A percentile compares a stretch with the other conserved stretches of the same genome.
These are phyloP conservation scores for Trichomycterus rosablanca DNA, from an alignment of 2,113 vertebrate genomes.

Conservation along the genomic window DNA sequence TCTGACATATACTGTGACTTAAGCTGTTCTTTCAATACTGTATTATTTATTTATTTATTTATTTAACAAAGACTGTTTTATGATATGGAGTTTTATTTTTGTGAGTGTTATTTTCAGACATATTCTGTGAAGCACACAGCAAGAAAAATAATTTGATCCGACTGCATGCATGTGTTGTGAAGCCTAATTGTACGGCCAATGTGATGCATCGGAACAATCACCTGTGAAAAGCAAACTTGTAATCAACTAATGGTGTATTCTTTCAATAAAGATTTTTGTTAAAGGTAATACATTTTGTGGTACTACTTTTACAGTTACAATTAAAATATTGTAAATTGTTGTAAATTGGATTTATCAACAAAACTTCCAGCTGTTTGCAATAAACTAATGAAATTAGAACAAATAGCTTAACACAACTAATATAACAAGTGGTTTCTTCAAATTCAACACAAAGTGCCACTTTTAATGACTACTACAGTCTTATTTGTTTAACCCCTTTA, in stretches of 20 bases:
- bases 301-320: no score
- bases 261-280: slow-evolving; percentile 41
- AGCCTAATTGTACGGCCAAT: slow-evolving; percentile 30
- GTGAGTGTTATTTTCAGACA: slow-evolving; percentile 30
- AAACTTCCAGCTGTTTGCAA: no score
- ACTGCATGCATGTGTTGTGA: slow-evolving; percentile 40
- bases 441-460: no score
- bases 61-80: slow-evolving; percentile 26
- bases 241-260: slow-evolving; percentile 26
- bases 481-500: no score
- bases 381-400: no score
- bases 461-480: no score
- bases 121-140: slow-evolving; percentile 35
- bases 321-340: no score
- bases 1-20: slow-evolving; percentile 49
- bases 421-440: no score
- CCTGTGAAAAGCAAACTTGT: slow-evolving; percentile 25
- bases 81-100: slow-evolving; percentile 26
- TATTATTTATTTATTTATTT: slow-evolving; percentile 23
- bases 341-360: no score
- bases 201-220: slow-evolving; percentile 31
- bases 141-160: slow-evolving; percentile 21
- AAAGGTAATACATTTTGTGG: slow-evolving; percentile 7
- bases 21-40: slow-evolving; percentile 34
- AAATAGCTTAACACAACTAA: no score